Evolutionary conservation across 2,888 invertebrate species (phyloP).

Genomic region (Baronia brevicornis): DNA sequence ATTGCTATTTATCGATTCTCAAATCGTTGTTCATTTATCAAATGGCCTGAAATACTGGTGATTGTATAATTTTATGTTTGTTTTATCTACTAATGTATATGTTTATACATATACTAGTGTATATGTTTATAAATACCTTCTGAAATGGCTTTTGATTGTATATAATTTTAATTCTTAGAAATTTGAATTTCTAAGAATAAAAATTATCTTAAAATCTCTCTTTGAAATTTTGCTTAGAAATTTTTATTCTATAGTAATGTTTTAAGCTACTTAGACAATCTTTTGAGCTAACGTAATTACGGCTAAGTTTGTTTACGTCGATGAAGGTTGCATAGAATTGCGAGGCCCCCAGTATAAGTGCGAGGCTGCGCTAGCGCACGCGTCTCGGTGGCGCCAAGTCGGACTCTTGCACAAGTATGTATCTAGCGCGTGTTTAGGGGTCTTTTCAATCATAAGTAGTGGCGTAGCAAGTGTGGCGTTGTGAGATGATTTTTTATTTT

Average conservation of each 20-base stretch:
- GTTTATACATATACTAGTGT: too few species aligned
- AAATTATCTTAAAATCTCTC: too few species aligned
- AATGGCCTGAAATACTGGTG: too few species aligned
- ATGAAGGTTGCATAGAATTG: constrained; percentile 72
- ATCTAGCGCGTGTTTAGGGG: constrained; percentile 46
- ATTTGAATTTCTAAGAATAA: too few species aligned
- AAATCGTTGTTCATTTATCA: not conserved
- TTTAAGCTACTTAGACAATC: constrained; percentile 18
- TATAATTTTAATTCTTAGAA: too few species aligned
- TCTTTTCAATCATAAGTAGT: constrained; percentile 43
- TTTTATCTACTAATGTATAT: too few species aligned
- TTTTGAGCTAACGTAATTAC: constrained; percentile 38
- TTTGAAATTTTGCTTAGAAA: too few species aligned
- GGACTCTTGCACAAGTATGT: constrained; percentile 58
- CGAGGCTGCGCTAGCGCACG: constrained; percentile 69
- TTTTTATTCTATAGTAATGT: not conserved
- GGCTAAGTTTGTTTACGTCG: constrained; percentile 67
- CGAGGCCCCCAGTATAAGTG: constrained; percentile 70
- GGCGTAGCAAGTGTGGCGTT: constrained; percentile 34
- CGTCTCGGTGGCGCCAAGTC: constrained; percentile 70
- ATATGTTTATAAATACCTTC: too few species aligned
- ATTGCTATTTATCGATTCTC: constrained; percentile 3
- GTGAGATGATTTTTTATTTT: constrained; percentile 47
- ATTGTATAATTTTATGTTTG: too few species aligned
- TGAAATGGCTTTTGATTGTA: too few species aligned